Evolutionary conservation across 1,140 invertebrate genomes (phyloP).

Genomic region (Orchestia grillus): DNA sequence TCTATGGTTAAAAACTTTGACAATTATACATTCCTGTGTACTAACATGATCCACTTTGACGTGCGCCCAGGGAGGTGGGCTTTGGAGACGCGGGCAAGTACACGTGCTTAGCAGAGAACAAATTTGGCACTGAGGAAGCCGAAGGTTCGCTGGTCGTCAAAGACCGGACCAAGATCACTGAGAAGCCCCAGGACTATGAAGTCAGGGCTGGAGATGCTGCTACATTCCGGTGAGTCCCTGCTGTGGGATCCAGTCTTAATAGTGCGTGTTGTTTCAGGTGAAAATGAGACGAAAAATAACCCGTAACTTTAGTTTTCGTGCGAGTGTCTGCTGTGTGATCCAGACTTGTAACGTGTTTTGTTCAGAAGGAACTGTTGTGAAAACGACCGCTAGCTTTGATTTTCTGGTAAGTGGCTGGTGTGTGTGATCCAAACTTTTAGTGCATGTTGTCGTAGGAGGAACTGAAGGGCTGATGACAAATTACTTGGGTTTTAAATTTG

Average conservation of each 20-base stretch:
- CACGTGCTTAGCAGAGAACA: conserved; percentile 92
- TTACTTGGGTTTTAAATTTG: no score
- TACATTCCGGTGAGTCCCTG: conserved; percentile 79
- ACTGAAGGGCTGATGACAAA: no score
- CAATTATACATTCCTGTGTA: neutral
- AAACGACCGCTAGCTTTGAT: no score
- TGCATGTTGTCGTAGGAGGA: no score
- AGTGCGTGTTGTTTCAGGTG: neutral
- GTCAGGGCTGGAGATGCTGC: conserved; percentile 89
- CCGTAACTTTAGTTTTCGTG: no score
- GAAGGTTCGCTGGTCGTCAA: conserved; percentile 85
- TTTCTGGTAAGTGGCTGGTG: no score
- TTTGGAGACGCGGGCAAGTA: conserved; percentile 91
- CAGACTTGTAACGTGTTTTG: no score
- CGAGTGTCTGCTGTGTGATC: no score
- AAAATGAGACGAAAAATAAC: no score
- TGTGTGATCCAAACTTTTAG: no score
- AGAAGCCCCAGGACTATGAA: conserved; percentile 90
- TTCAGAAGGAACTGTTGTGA: no score
- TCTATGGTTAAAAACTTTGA: neutral
- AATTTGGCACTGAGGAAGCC: conserved; percentile 85
- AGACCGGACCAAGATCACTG: conserved; percentile 86
- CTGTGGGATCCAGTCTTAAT: neutral
- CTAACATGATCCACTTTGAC: neutral
- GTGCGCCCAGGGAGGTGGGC: conserved; percentile 77